Evolutionary conservation across 2,797 vertebrate genomes (phyloP).

Genomic region (Lepus townsendii): DNA sequence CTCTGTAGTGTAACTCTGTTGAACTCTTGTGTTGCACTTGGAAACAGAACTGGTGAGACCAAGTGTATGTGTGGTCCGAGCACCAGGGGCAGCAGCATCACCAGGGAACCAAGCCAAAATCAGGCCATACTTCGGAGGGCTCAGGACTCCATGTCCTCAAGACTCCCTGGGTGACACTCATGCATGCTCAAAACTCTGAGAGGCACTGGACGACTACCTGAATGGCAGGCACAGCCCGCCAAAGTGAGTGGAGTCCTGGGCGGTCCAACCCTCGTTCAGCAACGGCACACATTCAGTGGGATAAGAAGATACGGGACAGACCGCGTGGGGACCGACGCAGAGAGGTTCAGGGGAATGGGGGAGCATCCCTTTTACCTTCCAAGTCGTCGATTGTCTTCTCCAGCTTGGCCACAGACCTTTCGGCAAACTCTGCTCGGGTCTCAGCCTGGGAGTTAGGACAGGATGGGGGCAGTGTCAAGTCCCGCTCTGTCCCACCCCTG

Average conservation of each 20-base stretch:
- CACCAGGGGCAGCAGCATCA: not conserved
- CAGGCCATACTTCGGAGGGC: not conserved
- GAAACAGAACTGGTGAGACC: not conserved
- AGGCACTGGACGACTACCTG: not conserved
- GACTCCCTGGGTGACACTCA: not conserved
- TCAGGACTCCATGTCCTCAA: not conserved
- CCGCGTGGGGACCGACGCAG: not conserved
- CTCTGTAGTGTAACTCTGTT: not conserved
- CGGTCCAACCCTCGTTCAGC: not conserved
- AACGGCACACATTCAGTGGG: not conserved
- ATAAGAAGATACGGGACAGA: constrained; percentile 35
- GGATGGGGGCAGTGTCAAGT: too few relatives aligned
- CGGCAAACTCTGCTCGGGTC: constrained; percentile 97
- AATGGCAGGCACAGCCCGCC: not conserved
- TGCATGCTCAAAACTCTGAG: not conserved
- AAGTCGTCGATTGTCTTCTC: constrained; percentile 99
- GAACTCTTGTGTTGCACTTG: not conserved
- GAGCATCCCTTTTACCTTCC: constrained; percentile 92
- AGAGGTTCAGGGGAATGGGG: rapidly evolving
- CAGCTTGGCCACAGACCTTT: constrained; percentile 97
- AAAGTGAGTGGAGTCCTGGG: not conserved
- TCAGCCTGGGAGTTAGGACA: constrained; percentile 91
- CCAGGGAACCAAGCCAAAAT: not conserved
- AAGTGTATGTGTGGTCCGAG: not conserved
- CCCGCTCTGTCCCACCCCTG: not conserved